Evolutionary conservation across 2,113 vertebrate genomes (phyloP), one percentile per base, ranked within the genome.

Genomic region (Danionella cerebrum): DNA sequence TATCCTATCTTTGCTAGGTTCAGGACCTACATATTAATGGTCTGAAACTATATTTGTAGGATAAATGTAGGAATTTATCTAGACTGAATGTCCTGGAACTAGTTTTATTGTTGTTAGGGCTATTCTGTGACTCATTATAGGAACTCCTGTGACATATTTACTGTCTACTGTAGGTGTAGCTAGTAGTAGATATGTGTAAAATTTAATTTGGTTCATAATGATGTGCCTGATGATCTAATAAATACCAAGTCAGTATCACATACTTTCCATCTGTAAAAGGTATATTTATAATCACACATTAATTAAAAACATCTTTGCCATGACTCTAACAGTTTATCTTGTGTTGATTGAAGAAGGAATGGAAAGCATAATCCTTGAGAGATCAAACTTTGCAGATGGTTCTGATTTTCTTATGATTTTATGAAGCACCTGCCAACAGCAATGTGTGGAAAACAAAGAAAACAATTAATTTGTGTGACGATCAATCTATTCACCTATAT

Each of bases 301-400:
- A 21, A 13, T 3, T 76, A 21, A 75, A 76, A 69, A 77, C 71
- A 72, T 25, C 35, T 13, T 12, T 42, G 14, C 2, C 18, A 12
- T 18, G 14, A 11, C n/a, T 44, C 13, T 77, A 67, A 66, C 64
- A 74, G 36, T 33, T 74, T 77, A 70, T 79, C 73, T 67, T 75
- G 67, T 73, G 68, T 70, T 39, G 63, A 59, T 79, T 59, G 48
- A 57, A 63, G 75, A 76, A 75, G 78, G 70, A 76, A 72, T 55
- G 58, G 75, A 31, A 68, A 66, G 69, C n/a, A 79, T 66, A 78
- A 76, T 78, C 7, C 31, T 76, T 72, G 55, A 74, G 71, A 80
- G 73, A 74, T 82, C 83, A 78, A 75, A 74, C 54, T 0, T 71
- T 78, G 79, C 82, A 85, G 82, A 84, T 84, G 84, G 80, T 84